Base-by-base conservation (phyloP, 2,797 vertebrate species). In the Nyctalus aviator region DNA sequence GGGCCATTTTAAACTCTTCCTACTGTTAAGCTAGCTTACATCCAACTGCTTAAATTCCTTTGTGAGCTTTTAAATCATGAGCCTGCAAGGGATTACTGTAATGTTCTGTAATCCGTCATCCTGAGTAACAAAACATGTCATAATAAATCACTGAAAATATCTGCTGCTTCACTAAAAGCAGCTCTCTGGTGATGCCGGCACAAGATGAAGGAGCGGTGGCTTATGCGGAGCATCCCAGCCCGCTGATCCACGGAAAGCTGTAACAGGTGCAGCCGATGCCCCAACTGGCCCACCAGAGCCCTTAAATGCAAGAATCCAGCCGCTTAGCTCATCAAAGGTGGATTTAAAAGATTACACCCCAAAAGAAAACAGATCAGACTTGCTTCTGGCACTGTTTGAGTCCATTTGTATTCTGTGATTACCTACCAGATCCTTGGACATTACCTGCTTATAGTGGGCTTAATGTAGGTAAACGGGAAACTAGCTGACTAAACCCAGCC, bases 1-100 rank as follows among this genome's bases (percentile, higher is more conserved):
- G 17, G 44, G 13, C 50, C 68, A 41, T 48, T 88, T 86, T 30
- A 71, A 84, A 50, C 30, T 86, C 64, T 83, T 85, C 59, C 71
- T 32, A 88, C 50, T 82, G 44, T 30, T 85, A 91, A 91, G 78
- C 59, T 71, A 64, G 64, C 66, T 64, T 94, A 53, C 9, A 44
- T 90, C 50, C 71, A 91, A 68, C 55, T 25, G 27, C 35, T 95
- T 77, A 48, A 72, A 77, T 84, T 88, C 64, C 55, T 85, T 20
- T 71, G 41, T 76, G 37, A 32, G 83, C 73, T 93, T 96, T 88
- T 57, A 84, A 87, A 96, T 71, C 55, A 72, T n/a, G 75, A 88
- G 79, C 23, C 13, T 72, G 15, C 35, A 71, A 92, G 79, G 46
- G 48, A 93, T 90, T 90, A 84, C 78, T 64, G 32, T 84, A 76